phyloP scores from a whole-genome alignment of 2,797 vertebrate genomes.

The Potorous gilbertii region DNA sequence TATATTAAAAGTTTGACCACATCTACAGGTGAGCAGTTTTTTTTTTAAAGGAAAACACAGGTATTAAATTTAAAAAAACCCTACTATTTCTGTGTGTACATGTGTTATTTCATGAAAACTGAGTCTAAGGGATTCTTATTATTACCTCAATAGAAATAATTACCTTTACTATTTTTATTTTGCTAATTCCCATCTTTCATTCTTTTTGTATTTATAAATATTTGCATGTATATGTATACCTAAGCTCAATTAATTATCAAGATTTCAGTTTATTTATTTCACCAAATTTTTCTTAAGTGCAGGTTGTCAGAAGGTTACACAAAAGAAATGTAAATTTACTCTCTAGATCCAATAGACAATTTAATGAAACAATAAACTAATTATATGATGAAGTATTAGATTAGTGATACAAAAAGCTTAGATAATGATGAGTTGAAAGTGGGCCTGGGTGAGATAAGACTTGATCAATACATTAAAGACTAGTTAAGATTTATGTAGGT shows the following conservation, averaged over 20 bases:
- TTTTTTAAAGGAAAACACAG: background rate
- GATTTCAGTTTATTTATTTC: background rate
- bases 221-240: background rate
- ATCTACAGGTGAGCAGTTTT: constrained; percentile 15
- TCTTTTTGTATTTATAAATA: background rate
- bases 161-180: constrained; percentile 5
- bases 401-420: background rate
- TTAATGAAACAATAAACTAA: background rate
- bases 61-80: background rate
- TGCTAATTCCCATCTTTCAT: background rate
- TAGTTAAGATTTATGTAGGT: background rate
- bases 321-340: background rate
- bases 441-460: background rate
- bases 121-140: constrained; percentile 5
- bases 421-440: background rate
- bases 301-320: background rate
- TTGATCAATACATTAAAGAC: background rate
- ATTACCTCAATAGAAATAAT: background rate
- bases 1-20: background rate
- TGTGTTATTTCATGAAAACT: background rate
- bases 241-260: background rate
- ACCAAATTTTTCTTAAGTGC: background rate
- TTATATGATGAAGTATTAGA: background rate
- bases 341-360: background rate
- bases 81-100: background rate